A percentile compares a stretch with the other conserved stretches of the same genome.
phyloP scores from a whole-genome alignment of 2,113 vertebrate genomes.

The Grammomys surdaster region DNA sequence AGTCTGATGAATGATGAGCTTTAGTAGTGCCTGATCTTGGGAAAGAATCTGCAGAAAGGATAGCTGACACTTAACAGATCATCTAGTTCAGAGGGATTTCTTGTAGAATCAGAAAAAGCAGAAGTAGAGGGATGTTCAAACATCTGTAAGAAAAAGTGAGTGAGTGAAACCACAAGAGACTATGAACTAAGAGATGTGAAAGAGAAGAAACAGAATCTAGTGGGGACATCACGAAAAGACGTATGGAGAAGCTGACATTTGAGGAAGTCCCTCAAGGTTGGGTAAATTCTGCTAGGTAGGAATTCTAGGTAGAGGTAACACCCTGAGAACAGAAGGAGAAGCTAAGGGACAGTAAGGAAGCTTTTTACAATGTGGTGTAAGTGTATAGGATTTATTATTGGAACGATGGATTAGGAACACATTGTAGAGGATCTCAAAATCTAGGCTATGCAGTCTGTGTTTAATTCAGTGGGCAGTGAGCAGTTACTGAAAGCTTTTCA shows the following conservation, averaged over 20 bases:
- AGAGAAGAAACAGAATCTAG: background rate
- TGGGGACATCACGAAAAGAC: background rate
- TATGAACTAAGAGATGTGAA: background rate
- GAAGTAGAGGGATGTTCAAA: background rate
- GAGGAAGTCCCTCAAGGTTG: background rate
- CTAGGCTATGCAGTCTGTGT: background rate
- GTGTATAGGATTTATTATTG: background rate
- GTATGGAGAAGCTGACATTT: background rate
- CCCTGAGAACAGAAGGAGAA: background rate
- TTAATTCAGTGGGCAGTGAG: background rate
- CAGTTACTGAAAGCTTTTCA: constrained; percentile 12
- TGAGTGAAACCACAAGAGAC: background rate
- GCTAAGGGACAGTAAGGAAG: background rate
- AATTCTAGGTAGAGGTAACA: background rate
- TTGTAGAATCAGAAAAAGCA: background rate
- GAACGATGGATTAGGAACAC: background rate
- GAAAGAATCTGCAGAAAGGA: background rate
- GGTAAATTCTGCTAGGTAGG: background rate
- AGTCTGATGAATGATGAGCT: background rate
- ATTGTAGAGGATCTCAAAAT: background rate
- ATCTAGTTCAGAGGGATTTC: background rate
- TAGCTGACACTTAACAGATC: background rate
- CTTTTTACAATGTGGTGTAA: background rate
- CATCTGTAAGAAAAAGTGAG: background rate
- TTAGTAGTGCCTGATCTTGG: background rate